These are phyloP conservation scores for Merops nubicus DNA, from an alignment of 2,113 vertebrate species.

Conservation along the genomic window DNA sequence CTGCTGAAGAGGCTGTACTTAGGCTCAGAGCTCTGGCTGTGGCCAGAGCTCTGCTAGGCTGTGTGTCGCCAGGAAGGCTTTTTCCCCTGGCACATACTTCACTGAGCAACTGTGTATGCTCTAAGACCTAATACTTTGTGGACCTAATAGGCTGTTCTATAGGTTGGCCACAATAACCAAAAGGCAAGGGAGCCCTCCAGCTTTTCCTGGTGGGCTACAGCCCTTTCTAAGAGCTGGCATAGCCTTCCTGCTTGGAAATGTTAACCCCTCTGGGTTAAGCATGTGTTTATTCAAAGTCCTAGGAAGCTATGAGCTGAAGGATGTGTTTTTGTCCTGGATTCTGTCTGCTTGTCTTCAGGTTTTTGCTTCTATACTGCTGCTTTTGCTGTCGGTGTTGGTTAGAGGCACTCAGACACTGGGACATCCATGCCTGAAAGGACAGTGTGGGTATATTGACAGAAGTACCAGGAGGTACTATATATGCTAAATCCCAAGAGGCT, in stretches of 20 bases:
- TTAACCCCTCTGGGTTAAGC: background rate
- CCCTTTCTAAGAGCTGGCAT: background rate
- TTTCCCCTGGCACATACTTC: background rate
- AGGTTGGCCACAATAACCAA: background rate
- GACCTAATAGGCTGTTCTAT: background rate
- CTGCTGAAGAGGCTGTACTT: background rate
- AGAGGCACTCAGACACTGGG: background rate
- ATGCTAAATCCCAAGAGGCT: background rate
- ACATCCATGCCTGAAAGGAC: background rate
- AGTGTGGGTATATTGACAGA: conserved; percentile 28
- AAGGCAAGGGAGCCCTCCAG: background rate
- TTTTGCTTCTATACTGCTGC: background rate
- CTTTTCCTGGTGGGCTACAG: background rate
- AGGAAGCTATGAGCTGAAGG: background rate
- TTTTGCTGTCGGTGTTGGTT: background rate
- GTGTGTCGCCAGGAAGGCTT: background rate
- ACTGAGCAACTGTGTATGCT: background rate
- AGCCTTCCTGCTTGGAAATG: background rate
- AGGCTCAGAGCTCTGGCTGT: background rate
- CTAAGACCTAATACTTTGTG: background rate
- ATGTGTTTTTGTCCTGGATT: background rate
- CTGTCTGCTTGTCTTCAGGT: background rate
- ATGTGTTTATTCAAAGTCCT: background rate
- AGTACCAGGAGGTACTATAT: background rate
- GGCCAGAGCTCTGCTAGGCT: background rate